These are phyloP conservation scores for Xenops minutus DNA, from an alignment of 2,797 vertebrate genomes.

Conservation along the genomic window DNA sequence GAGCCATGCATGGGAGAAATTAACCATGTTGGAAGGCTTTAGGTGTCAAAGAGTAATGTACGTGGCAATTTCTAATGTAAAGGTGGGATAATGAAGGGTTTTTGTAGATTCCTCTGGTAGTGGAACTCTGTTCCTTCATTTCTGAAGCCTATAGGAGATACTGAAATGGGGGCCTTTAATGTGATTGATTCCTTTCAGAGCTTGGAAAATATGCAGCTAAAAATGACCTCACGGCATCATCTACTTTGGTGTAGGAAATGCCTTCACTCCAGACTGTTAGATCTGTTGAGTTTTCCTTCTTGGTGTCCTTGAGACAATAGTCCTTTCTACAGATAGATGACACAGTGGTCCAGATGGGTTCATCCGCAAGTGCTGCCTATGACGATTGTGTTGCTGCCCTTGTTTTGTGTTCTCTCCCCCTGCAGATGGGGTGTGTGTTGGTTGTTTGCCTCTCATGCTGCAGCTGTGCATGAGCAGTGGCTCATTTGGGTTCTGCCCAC, in stretches of 20 bases:
- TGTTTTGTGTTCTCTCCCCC: not conserved
- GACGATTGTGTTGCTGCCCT: accelerated
- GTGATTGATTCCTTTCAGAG: not conserved
- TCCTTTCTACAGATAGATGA: slow-evolving; percentile 9
- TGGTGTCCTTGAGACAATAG: not conserved
- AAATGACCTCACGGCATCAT: slow-evolving; percentile 2
- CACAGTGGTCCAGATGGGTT: slow-evolving; percentile 9
- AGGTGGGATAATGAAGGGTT: not conserved
- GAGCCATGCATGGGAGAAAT: not conserved
- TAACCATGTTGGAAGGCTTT: not conserved
- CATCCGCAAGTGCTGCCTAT: not conserved
- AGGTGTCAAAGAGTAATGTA: not conserved
- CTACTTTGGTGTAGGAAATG: slow-evolving; percentile 4
- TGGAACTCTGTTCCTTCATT: not conserved
- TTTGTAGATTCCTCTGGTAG: not conserved
- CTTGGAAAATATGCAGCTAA: not conserved
- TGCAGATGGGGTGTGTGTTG: not conserved
- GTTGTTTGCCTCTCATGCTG: not conserved
- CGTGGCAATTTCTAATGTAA: not conserved
- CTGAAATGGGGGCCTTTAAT: not conserved
- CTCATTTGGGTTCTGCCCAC: not conserved
- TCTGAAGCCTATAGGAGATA: not conserved
- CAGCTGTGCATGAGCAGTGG: not conserved
- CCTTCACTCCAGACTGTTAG: not conserved
- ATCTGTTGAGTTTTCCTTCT: not conserved